These are phyloP conservation scores for Tetraodon nigroviridis DNA, from an alignment of 2,113 vertebrate genomes.

Conservation along the genomic window DNA sequence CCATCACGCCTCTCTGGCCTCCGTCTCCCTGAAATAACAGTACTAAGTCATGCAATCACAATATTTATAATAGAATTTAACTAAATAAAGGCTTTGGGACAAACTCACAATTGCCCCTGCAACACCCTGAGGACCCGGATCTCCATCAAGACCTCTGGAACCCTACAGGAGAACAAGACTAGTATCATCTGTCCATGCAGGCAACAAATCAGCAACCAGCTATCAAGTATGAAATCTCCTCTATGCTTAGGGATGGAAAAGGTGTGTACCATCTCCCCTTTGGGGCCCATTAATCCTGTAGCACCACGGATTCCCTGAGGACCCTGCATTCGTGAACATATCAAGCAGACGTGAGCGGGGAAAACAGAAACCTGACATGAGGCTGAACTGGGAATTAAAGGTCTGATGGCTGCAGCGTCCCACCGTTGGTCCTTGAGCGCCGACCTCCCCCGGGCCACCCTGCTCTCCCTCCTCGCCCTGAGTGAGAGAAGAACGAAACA, in stretches of 20 bases:
- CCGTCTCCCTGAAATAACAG: conserved; percentile 81
- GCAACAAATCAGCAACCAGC: no score
- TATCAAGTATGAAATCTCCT: not conserved
- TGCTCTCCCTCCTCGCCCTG: conserved; percentile 95
- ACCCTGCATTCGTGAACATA: conserved; percentile 76
- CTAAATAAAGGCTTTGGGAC: not conserved
- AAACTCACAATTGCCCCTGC: conserved; percentile 84
- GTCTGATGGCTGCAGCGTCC: conserved; percentile 58
- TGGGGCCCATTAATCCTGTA: conserved; percentile 83
- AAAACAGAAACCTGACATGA: not conserved
- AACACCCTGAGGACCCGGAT: conserved; percentile 84
- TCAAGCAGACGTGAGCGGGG: conserved; percentile 20
- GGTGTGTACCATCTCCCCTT: conserved; percentile 83
- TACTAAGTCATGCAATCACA: not conserved
- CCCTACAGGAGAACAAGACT: conserved; percentile 73
- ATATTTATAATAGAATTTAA: conserved; percentile 4
- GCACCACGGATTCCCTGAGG: conserved; percentile 85
- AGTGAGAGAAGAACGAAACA: conserved; percentile 16
- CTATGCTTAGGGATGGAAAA: conserved; percentile 42
- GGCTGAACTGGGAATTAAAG: not conserved
- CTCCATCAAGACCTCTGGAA: conserved; percentile 86
- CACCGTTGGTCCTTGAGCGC: conserved; percentile 87
- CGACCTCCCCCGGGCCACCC: conserved; percentile 83
- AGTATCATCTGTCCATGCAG: not conserved
- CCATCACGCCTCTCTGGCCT: conserved; percentile 85